Conservation (phyloP, 2,797 vertebrate species). For the Myotis myotis region DNA sequence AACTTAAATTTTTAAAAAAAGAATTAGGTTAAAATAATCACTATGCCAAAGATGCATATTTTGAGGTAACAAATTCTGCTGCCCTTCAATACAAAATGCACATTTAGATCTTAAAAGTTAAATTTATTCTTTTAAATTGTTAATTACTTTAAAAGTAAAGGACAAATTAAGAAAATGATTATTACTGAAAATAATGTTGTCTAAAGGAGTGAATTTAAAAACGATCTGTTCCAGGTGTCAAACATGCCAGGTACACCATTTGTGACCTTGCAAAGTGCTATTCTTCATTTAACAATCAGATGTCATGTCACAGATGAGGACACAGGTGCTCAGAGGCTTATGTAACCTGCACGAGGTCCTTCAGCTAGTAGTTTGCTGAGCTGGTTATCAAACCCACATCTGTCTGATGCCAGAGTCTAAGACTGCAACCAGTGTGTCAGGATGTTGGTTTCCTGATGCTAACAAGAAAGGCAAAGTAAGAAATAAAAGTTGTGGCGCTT, state of each 20-base stretch:
- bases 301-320: background rate
- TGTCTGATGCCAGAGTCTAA: slow-evolving; percentile 22
- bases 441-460: background rate
- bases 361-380: background rate
- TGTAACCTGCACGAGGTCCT: background rate
- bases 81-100: background rate
- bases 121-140: background rate
- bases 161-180: slow-evolving; percentile 12
- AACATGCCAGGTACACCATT: background rate
- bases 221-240: background rate
- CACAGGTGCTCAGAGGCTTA: background rate
- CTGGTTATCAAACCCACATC: background rate
- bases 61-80: background rate
- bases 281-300: background rate
- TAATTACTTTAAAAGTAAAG: slow-evolving; percentile 14
- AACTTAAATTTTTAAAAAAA: too few species aligned
- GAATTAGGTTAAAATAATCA: background rate
- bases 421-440: background rate
- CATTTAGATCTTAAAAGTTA: background rate
- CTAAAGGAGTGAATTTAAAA: slow-evolving; percentile 9
- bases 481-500: background rate
- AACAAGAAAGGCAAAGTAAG: slow-evolving; percentile 50
- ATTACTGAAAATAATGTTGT: background rate
- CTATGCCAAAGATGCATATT: background rate
- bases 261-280: background rate